Conservation (phyloP, 2,888 invertebrate species). For the Athetis lepigone region DNA sequence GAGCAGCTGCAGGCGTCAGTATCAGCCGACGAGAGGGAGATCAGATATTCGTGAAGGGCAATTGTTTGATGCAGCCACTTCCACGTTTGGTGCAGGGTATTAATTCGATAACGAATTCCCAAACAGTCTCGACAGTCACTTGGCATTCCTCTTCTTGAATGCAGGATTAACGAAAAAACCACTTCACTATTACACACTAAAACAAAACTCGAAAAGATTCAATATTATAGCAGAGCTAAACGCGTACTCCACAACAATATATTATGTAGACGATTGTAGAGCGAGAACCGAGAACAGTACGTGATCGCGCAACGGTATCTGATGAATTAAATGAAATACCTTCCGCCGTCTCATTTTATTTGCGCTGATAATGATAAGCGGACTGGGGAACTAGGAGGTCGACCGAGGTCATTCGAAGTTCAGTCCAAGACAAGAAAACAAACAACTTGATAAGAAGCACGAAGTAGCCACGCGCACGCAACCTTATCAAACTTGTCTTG, state of each 20-base stretch:
- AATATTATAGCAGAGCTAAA: conserved; percentile 55
- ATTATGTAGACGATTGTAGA: conserved; percentile 37
- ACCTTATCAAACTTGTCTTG: conserved; percentile 72
- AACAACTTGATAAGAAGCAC: conserved; percentile 88
- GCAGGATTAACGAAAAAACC: conserved; percentile 86
- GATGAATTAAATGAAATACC: conserved; percentile 81
- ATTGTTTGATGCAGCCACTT: conserved; percentile 98
- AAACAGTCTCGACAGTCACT: conserved; percentile 95
- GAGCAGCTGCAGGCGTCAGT: conserved; percentile 88
- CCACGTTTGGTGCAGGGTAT: conserved; percentile 97
- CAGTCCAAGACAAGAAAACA: conserved; percentile 84
- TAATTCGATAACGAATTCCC: conserved; percentile 97
- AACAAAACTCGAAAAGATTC: conserved; percentile 50
- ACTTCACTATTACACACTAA: conserved; percentile 78
- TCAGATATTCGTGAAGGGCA: conserved; percentile 96
- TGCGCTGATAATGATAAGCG: conserved; percentile 86
- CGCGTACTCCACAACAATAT: conserved; percentile 45
- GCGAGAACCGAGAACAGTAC: conserved; percentile 51
- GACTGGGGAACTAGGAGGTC: conserved; percentile 86
- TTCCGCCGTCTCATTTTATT: conserved; percentile 87
- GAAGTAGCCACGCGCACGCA: conserved; percentile 83
- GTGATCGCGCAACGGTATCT: conserved; percentile 77
- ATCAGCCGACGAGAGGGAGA: conserved; percentile 94
- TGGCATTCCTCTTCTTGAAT: conserved; percentile 91
- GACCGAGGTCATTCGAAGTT: conserved; percentile 88